A percentile compares a stretch with the other conserved stretches of the same genome.
Conservation (phyloP, 2,888 invertebrate species). For the Drosophila nr. medialis region DNA sequence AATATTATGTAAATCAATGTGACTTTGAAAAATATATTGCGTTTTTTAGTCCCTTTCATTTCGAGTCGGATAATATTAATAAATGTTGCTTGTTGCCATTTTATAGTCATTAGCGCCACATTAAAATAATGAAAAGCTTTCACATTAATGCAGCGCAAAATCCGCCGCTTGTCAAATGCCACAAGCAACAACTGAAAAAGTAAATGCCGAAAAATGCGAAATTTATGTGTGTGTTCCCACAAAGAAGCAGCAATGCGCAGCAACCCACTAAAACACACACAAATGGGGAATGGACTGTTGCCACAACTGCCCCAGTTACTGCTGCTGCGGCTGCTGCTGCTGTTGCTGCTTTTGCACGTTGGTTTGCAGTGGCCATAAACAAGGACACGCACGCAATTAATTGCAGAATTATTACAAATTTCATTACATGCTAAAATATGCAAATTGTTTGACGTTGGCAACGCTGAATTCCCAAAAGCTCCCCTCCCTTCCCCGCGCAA, state of each 20-base stretch:
- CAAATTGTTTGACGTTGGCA: conserved; percentile 74
- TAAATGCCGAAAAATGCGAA: conserved; percentile 40
- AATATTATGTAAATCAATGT: background rate
- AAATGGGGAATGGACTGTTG: conserved; percentile 1
- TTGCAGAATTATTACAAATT: conserved; percentile 82
- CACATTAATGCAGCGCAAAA: conserved; percentile 55
- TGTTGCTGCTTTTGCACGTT: conserved; percentile 39
- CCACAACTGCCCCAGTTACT: conserved; percentile 37
- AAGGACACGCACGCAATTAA: conserved; percentile 80
- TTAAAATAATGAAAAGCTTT: conserved; percentile 63
- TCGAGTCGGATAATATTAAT: conserved; percentile 24
- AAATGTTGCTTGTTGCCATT: conserved; percentile 13
- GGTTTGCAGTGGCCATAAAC: conserved; percentile 55
- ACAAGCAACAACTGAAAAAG: conserved; percentile 33
- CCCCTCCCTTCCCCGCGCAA: background rate
- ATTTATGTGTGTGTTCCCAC: conserved; percentile 28
- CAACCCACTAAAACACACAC: conserved; percentile 1
- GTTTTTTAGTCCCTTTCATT: background rate
- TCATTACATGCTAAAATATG: conserved; percentile 81
- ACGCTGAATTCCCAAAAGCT: conserved; percentile 17
- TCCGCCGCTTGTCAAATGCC: conserved; percentile 48
- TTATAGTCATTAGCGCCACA: conserved; percentile 42
- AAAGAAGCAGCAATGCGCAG: conserved; percentile 4
- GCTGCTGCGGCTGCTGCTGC: conserved; percentile 28
- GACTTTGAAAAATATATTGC: background rate